Evolutionary conservation across 2,797 vertebrate species (phyloP), one percentile per base, ranked within the genome.

Genomic region (Danio jaintianensis): DNA sequence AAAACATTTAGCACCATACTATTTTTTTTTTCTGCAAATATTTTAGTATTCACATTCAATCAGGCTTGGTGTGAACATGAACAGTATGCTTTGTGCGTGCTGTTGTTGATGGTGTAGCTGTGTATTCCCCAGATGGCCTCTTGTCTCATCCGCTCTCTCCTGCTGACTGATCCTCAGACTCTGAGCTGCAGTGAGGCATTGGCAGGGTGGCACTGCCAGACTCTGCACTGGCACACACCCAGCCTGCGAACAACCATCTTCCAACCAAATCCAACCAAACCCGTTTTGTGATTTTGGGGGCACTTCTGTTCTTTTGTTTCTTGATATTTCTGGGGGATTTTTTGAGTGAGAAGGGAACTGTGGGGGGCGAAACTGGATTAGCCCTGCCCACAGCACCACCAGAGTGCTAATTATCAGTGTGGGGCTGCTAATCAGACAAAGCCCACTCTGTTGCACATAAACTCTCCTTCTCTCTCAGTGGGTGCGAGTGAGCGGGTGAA

Each of bases 321-420:
- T 61, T 76, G 64, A 22, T 1, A 13, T 81, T 13, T 63, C 13
- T 63, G 36, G 58, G 43, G 61, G 48, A 61, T 83, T 83, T 79
- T 83, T 38, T 78, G 43, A 67, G 59, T 80, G 76, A 82, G 62
- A 74, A 76, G 58, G 68, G 56, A 40, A 15, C 73, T 82, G 53
- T 67, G 53, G 69, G 82, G 84, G 69, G 82, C 84, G 56, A 78
- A 76, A 84, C 66, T 87, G 78, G 80, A 85, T 85, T 84, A 78
- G 70, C 64, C 59, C 78, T 81, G 43, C 64, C 82, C 79, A 45
- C 40, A 82, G 80, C 88, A 86, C 82, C 87, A 87, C 85, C 80
- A 81, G 86, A 85, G 84, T 82, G 80, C 85, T 86, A 87, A 87
- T 87, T 86, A 87, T 85, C 75, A 75, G 85, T 79, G 79, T 82